These are phyloP conservation scores for Drosophila kikkawai DNA, from an alignment of 1,140 invertebrate genomes.

Conservation along the genomic window DNA sequence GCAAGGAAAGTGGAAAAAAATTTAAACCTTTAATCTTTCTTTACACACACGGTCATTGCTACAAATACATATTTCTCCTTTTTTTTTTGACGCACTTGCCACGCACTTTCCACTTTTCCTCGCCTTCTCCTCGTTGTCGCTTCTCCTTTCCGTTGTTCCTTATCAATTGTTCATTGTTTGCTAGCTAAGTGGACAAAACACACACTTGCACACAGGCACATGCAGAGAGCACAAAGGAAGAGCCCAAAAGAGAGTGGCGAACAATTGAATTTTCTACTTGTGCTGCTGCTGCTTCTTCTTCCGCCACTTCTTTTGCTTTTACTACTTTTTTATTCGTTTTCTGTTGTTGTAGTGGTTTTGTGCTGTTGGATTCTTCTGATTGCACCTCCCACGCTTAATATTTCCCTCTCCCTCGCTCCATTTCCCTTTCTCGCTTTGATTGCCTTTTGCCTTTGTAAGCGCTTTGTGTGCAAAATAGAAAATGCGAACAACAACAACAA, in stretches of 20 bases:
- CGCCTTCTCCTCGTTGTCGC: conserved; percentile 34
- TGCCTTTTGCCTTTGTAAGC: conserved; percentile 63
- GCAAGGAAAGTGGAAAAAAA: not conserved
- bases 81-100: conserved; percentile 44
- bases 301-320: conserved; percentile 39
- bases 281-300: conserved; percentile 39
- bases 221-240: conserved; percentile 31
- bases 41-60: conserved; percentile 22
- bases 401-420: conserved; percentile 2
- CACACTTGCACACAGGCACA: conserved; percentile 36
- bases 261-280: conserved; percentile 80
- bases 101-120: conserved; percentile 73
- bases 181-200: conserved; percentile 63
- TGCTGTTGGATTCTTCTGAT: conserved; percentile 28
- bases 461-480: conserved; percentile 67
- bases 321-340: conserved; percentile 68
- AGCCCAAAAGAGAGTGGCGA: conserved; percentile 51
- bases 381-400: conserved; percentile 52
- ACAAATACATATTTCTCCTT: conserved; percentile 10
- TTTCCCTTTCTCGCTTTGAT: conserved; percentile 11
- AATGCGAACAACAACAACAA: conserved; percentile 49
- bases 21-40: not conserved
- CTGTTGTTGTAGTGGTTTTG: conserved; percentile 17
- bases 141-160: conserved; percentile 31
- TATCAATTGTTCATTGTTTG: conserved; percentile 72